phyloP scores from a whole-genome alignment of 2,888 invertebrate species.

The Eupeodes latifasciatus region DNA sequence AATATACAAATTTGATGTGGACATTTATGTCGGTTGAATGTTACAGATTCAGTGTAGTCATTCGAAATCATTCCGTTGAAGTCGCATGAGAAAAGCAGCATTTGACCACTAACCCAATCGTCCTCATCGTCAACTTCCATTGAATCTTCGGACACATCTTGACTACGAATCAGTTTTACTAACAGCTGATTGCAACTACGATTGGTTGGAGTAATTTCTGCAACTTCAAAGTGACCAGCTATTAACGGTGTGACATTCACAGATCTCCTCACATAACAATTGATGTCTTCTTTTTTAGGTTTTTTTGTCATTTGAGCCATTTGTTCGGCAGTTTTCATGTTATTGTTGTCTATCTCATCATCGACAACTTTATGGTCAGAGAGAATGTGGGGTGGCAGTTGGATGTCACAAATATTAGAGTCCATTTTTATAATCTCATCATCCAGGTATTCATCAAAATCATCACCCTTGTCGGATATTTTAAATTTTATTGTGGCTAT shows the following conservation, averaged over 20 bases:
- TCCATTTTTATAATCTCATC: constrained; percentile 60
- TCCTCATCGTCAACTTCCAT: constrained; percentile 68
- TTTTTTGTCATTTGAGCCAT: constrained; percentile 76
- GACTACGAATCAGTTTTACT: constrained; percentile 83
- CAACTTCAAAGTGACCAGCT: constrained; percentile 79
- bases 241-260: constrained; percentile 81
- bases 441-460: constrained; percentile 64
- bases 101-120: constrained; percentile 80
- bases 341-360: constrained; percentile 72
- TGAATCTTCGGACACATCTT: constrained; percentile 54
- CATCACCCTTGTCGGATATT: constrained; percentile 60
- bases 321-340: constrained; percentile 83
- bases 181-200: constrained; percentile 88
- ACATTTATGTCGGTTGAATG: constrained; percentile 87
- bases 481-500: constrained; percentile 69
- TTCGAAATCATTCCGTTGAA: constrained; percentile 79
- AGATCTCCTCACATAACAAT: constrained; percentile 81
- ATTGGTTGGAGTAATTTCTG: constrained; percentile 88
- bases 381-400: constrained; percentile 56
- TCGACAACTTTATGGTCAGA: constrained; percentile 48
- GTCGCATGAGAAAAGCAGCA: constrained; percentile 81
- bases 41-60: constrained; percentile 83
- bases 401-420: constrained; percentile 46
- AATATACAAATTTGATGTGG: constrained; percentile 89
- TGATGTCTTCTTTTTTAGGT: constrained; percentile 80